A percentile compares a stretch with the other conserved stretches of the same genome.
Conservation (phyloP, 2,888 invertebrate species). For the Silvanus unidentatus region DNA sequence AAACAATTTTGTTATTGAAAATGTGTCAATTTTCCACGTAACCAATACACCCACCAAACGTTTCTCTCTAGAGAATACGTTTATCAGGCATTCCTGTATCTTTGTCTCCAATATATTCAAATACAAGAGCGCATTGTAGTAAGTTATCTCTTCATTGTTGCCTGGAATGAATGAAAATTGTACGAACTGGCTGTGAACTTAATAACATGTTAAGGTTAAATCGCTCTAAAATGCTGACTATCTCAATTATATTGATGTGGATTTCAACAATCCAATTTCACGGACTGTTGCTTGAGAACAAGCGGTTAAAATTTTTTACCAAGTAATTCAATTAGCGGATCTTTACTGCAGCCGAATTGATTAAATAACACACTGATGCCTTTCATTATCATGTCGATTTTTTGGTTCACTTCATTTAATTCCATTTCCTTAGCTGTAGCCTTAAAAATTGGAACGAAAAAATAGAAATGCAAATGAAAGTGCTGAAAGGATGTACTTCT, state of each 20-base stretch:
- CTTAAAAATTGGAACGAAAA: not conserved
- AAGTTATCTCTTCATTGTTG: slow-evolving; percentile 64
- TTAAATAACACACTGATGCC: slow-evolving; percentile 54
- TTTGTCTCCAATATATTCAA: slow-evolving; percentile 76
- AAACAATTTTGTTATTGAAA: slow-evolving; percentile 7
- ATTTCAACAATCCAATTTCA: not conserved
- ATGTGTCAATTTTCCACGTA: slow-evolving; percentile 4
- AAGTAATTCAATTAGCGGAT: slow-evolving; percentile 64
- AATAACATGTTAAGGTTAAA: not conserved
- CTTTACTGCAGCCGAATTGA: slow-evolving; percentile 65
- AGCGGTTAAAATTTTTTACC: slow-evolving; percentile 40
- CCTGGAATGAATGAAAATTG: slow-evolving; percentile 39
- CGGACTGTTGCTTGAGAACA: not conserved
- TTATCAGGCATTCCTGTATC: slow-evolving; percentile 59
- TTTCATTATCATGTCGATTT: slow-evolving; percentile 41
- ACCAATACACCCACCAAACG: slow-evolving; percentile 15
- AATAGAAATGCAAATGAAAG: too few species aligned
- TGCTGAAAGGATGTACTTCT: too few species aligned
- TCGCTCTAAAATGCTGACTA: too few species aligned
- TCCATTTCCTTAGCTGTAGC: slow-evolving; percentile 14
- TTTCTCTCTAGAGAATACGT: slow-evolving; percentile 45
- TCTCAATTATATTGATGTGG: too few species aligned
- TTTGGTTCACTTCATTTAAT: slow-evolving; percentile 25
- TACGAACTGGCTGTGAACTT: not conserved
- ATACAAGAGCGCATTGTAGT: slow-evolving; percentile 73